Conservation (phyloP, 2,888 invertebrate species). For the Creontiades dilutus region DNA sequence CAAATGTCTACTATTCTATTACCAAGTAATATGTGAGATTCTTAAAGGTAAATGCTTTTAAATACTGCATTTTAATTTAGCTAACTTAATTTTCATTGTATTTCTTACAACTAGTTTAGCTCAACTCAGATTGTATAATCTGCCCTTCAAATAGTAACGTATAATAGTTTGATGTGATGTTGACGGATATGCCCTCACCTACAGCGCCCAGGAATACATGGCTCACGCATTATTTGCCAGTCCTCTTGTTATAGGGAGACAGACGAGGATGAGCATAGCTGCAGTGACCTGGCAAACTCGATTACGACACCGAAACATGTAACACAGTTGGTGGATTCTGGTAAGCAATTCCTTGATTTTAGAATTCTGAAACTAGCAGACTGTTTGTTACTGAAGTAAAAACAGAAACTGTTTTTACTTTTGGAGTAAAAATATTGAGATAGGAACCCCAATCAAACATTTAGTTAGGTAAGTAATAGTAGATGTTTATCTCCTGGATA, state of each 20-base stretch:
- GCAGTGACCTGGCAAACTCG: conserved; percentile 5
- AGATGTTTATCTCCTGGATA: no score
- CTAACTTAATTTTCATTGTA: not conserved
- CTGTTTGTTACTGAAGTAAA: no score
- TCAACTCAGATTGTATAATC: no score
- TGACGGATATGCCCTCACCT: conserved; percentile 10
- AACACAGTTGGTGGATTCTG: not conserved
- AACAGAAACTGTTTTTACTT: no score
- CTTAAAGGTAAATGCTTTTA: no score
- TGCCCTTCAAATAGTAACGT: no score
- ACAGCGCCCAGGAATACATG: not conserved
- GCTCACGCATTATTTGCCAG: conserved; percentile 25
- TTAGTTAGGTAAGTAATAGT: no score
- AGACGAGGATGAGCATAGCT: not conserved
- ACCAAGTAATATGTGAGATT: no score
- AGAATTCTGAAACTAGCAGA: no score
- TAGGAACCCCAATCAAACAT: no score
- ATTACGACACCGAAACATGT: conserved; percentile 8
- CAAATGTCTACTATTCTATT: no score
- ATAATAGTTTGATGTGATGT: not conserved
- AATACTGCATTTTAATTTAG: not conserved
- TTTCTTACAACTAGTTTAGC: not conserved
- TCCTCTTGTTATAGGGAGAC: conserved; percentile 17
- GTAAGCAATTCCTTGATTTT: conserved; percentile 2
- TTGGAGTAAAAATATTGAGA: no score